Evolutionary conservation across 2,888 invertebrate species (phyloP).

Genomic region (Rhopalosiphum nymphaeae): DNA sequence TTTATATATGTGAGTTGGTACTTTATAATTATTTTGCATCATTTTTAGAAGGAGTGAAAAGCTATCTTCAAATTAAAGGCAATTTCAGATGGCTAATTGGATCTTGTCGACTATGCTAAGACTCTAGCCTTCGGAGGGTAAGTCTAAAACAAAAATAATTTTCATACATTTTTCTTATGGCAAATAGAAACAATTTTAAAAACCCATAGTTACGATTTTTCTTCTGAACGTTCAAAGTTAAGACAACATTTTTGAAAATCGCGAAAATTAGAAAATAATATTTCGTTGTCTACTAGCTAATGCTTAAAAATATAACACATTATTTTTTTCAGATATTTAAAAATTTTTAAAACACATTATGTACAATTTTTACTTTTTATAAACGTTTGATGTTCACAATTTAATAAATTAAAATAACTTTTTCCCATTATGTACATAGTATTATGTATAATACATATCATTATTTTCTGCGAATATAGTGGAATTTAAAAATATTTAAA

Average conservation of each 20-base stretch:
- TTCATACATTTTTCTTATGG: neutral
- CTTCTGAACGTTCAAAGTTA: neutral
- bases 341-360: neutral
- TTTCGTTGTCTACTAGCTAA: neutral
- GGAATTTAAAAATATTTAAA: too few relatives aligned
- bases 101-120: neutral
- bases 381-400: neutral
- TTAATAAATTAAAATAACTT: neutral
- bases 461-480: too few relatives aligned
- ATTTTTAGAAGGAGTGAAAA: too few relatives aligned
- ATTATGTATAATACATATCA: too few relatives aligned
- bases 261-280: neutral
- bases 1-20: neutral
- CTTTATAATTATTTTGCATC: too few relatives aligned
- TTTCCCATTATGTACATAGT: too few relatives aligned
- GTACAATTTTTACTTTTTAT: neutral
- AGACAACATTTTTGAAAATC: neutral
- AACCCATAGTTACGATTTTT: neutral
- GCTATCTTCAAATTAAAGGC: too few relatives aligned
- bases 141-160: neutral
- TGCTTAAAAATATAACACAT: neutral
- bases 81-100: neutral
- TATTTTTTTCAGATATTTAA: neutral
- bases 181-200: neutral
- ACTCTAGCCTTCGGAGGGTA: fast-evolving